phyloP scores from a whole-genome alignment of 2,797 vertebrate genomes.

The Hyperoplus lanceolatus region DNA sequence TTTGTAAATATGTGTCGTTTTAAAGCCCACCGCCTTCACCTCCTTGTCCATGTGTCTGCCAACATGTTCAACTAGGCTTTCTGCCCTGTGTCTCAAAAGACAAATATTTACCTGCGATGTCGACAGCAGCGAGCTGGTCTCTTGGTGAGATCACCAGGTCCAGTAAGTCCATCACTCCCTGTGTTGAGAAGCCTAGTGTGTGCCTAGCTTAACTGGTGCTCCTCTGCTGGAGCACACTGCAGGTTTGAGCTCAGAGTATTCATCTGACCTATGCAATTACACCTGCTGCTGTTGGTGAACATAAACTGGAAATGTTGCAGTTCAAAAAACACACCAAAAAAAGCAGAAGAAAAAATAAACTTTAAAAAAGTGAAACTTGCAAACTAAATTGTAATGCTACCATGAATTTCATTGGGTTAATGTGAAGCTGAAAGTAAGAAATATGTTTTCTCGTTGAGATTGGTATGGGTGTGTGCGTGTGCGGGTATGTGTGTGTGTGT shows the following conservation, averaged over 20 bases:
- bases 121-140: constrained; percentile 57
- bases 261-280: background rate
- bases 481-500: background rate
- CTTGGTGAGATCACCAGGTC: constrained; percentile 50
- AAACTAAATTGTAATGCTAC: too few relatives aligned
- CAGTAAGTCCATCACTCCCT: constrained; percentile 42
- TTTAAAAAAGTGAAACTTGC: background rate
- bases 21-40: constrained; percentile 7
- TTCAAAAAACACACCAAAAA: background rate
- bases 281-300: background rate
- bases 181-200: background rate
- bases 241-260: constrained; percentile 6
- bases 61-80: constrained; percentile 42
- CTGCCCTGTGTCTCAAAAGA: constrained; percentile 63
- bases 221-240: background rate
- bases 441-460: background rate
- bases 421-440: background rate
- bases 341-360: background rate
- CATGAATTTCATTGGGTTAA: background rate
- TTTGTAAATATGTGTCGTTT: constrained; percentile 25
- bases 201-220: background rate
- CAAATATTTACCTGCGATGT: constrained; percentile 85
- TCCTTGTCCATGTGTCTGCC: constrained; percentile 42
- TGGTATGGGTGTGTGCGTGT: background rate
- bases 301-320: background rate